Evolutionary conservation across 2,113 vertebrate species (phyloP).

Genomic region (Aegotheles bennettii): DNA sequence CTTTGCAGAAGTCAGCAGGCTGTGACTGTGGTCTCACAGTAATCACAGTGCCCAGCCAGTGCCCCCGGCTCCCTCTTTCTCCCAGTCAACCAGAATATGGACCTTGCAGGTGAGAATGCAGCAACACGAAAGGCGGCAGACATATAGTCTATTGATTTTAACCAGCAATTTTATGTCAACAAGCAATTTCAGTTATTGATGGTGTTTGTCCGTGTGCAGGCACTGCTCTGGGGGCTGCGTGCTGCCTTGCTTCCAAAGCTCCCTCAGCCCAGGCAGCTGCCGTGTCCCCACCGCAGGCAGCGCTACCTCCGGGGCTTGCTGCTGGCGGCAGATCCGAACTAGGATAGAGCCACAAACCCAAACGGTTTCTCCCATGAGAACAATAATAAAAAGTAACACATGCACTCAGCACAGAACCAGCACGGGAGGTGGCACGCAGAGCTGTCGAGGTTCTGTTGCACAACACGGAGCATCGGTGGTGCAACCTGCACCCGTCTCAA

Average conservation of each 20-base stretch:
- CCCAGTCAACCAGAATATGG: neutral
- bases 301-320: fast-evolving
- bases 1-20: neutral
- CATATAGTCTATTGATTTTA: neutral
- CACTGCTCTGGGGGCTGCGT: neutral
- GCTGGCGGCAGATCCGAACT: neutral
- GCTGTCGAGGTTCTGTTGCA: neutral
- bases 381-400: neutral
- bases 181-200: neutral
- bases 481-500: fast-evolving
- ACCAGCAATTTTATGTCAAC: neutral
- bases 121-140: neutral
- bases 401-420: neutral
- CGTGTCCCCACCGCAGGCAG: neutral
- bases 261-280: neutral
- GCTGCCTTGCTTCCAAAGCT: neutral
- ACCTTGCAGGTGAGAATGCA: neutral
- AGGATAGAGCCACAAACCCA: neutral
- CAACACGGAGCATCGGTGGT: fast-evolving
- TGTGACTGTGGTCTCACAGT: neutral
- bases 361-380: neutral
- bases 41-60: neutral
- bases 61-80: neutral
- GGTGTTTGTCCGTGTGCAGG: neutral
- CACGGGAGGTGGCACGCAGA: fast-evolving